phyloP scores from a whole-genome alignment of 2,888 invertebrate species.

The Encarsia formosa region DNA sequence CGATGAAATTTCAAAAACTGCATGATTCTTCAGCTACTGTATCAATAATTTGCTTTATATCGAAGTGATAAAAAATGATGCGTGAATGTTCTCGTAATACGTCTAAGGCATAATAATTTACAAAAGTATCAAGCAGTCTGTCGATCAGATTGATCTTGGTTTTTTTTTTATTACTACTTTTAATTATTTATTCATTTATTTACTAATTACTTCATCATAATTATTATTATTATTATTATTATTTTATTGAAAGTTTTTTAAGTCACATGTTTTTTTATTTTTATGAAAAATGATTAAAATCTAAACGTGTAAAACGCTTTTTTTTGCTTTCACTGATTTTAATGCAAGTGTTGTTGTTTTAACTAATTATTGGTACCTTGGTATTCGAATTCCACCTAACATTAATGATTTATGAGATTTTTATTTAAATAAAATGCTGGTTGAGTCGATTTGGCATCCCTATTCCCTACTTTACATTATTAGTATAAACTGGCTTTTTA shows the following conservation, averaged over 20 bases:
- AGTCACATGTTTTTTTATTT: not conserved
- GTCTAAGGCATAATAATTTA: slow-evolving; percentile 3
- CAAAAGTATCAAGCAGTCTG: slow-evolving; percentile 28
- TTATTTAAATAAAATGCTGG: no score
- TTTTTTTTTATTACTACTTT: slow-evolving; percentile 3
- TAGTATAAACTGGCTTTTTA: no score
- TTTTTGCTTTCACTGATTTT: no score
- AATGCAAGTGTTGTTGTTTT: no score
- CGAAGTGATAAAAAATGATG: slow-evolving; percentile 3
- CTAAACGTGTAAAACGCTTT: slow-evolving; percentile 19
- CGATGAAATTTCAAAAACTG: no score
- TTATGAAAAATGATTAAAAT: slow-evolving; percentile 3
- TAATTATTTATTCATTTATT: not conserved
- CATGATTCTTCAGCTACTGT: slow-evolving; percentile 9
- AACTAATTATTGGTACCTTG: no score
- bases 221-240: slow-evolving; percentile 10
- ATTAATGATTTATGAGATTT: no score
- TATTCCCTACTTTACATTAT: no score
- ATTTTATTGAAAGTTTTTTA: no score
- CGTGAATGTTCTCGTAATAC: no score
- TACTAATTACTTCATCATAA: slow-evolving; percentile 3
- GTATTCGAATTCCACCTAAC: no score
- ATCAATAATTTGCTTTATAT: slow-evolving; percentile 16
- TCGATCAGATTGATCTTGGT: slow-evolving; percentile 18
- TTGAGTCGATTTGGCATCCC: no score